A percentile compares a stretch with the other conserved stretches of the same genome.
phyloP scores from a whole-genome alignment of 2,888 invertebrate species.

The Cephus nigrinus region DNA sequence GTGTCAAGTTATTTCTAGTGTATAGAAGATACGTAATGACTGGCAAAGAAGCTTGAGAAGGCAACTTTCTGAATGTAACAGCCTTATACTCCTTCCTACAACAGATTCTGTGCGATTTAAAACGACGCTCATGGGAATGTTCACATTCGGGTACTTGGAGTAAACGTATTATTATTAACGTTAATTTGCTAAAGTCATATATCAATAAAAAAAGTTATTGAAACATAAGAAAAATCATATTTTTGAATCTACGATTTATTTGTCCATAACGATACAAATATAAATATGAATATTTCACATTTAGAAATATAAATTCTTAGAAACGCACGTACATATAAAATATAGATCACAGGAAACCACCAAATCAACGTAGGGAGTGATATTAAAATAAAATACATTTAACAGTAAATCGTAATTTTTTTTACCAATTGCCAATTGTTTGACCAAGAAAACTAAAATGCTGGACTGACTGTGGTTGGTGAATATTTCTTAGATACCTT shows the following conservation, averaged over 20 bases:
- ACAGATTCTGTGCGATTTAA: slow-evolving; percentile 29
- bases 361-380: background rate
- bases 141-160: background rate
- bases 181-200: background rate
- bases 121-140: background rate
- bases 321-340: background rate
- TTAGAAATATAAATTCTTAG: background rate
- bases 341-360: background rate
- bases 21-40: background rate
- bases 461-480: background rate
- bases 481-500: slow-evolving; percentile 26
- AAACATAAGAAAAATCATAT: background rate
- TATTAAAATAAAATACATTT: background rate
- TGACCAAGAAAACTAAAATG: slow-evolving; percentile 9
- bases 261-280: background rate
- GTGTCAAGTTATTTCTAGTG: background rate
- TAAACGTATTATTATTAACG: background rate
- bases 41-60: slow-evolving; percentile 47
- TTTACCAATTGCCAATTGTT: background rate
- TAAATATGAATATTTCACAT: background rate
- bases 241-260: background rate
- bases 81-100: slow-evolving; percentile 65
- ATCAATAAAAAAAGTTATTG: background rate
- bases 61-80: slow-evolving; percentile 63
- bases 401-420: background rate